Base-by-base conservation (phyloP, 2,113 vertebrate species). In the Barnardius zonarius region DNA sequence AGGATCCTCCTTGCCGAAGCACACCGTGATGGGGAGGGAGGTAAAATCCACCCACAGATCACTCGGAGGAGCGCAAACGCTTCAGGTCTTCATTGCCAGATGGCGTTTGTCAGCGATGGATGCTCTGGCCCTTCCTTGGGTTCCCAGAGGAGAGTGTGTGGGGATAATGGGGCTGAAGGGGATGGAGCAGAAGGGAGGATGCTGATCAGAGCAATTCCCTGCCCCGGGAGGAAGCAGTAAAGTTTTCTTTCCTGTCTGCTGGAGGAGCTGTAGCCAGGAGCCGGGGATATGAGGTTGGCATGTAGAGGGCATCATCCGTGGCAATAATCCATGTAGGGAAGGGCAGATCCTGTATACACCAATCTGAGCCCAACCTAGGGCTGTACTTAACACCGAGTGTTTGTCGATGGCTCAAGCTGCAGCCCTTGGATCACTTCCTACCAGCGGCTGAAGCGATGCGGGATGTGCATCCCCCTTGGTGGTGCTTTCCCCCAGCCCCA, bases 371-470 rank as follows among this genome's bases (percentile, higher is more conserved):
- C 57, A 11, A 2, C 37, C 70, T 25, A 28, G 63, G 62, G 86
- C 94, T 79, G 2, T 37, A 2, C 78, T 67, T 51, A 63, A 83
- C 78, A 5, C 48, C 30, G 43, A 13, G 27, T 44, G 2, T 83
- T 84, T 75, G 37, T 2, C 20, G 48, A 28, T 75, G 75, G 92
- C 78, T 94, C 51, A 20, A 30, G n/a, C 69, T 72, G 11, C 86
- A 54, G 74, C 77, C 73, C 64, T 51, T 74, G 4, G 24, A 17
- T 86, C 13, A 66, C 39, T 72, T 43, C 55, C 73, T 37, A 0
- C 41, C 2, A 0, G 68, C 0, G 0, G 20, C 94, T 89, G 86
- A 20, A 81, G 86, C 9, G 72, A 15, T 41, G 49, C 3, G 23
- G 61, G 54, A 69, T 33, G 72, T 13, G 39, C 31, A 1, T 59